Evolutionary conservation across 1,140 invertebrate genomes (phyloP), one percentile per base, ranked within the genome.

Genomic region (Trinorchestia longiramus): DNA sequence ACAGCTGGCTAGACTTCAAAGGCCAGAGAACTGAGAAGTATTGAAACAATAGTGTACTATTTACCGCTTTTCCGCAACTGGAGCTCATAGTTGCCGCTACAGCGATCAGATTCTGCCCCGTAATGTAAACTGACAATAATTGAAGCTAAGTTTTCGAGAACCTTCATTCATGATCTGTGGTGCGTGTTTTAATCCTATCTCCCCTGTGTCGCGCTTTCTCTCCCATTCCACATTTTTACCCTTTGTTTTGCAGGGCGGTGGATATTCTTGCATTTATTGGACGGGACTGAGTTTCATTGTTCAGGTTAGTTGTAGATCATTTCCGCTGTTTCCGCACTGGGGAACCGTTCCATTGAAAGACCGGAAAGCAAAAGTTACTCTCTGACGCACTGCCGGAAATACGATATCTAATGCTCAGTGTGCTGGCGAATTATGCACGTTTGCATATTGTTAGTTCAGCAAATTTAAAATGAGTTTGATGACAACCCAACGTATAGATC

Each of bases 331-430:
- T 90, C 88, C 43, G 88, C 43, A 43, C 88, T 17, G 41, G 15
- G 41, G 88, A 28, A 90, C 88, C 41, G 41, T 90, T 42, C 15
- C 88, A 42, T 42, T 90, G 88, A 43, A 90, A 90, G 88, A 15
- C 88, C 88, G 88, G 88, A 90, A 90, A 90, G n/a, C 88, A 90
- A 90, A 90, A 90, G 88, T 90, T 90, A 43, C 43, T 43, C 88
- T 41, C 23, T 41, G 43, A 90, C 88, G 28, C 41, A 19, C 41
- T 43, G 88, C 88, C 88, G 88, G 88, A 90, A 90, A 42, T 90
- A 90, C 42, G 88, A 43, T 90, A 41, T 77, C 28, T 36, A 77
- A 77, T 53, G 36, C 62, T 77, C 28, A 19, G 62, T 77, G 62
- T 77, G 11, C 62, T 77, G 28, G 19, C 47, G 47, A 77, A 77